Percentiles rank a stretch among this genome's conserved stretches.
Evolutionary conservation across 2,888 invertebrate species (phyloP).

Genomic region (Deilephila porcellus): DNA sequence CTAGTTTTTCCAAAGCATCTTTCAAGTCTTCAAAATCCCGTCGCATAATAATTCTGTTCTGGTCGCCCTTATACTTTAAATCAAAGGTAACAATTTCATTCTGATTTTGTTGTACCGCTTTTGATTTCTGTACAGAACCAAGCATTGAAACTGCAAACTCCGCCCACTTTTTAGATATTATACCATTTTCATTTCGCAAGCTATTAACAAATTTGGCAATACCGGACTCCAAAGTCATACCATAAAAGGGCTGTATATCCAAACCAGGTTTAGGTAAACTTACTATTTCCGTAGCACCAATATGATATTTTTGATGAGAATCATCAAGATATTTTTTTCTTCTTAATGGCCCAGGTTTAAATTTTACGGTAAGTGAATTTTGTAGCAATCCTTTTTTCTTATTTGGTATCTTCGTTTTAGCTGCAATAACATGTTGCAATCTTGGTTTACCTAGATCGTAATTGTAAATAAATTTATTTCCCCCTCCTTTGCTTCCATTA

Average conservation of each 20-base stretch:
- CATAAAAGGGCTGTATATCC: constrained; percentile 76
- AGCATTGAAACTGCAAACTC: constrained; percentile 84
- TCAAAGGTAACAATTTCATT: constrained; percentile 79
- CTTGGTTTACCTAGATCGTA: constrained; percentile 56
- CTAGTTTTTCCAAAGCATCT: neutral
- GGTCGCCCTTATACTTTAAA: constrained; percentile 84
- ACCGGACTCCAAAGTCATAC: constrained; percentile 72
- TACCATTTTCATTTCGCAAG: constrained; percentile 64
- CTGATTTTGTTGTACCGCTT: constrained; percentile 49
- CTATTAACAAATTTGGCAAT: constrained; percentile 72
- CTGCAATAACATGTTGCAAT: constrained; percentile 41
- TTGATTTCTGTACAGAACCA: constrained; percentile 55
- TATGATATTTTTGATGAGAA: constrained; percentile 70
- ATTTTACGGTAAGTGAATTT: constrained; percentile 69
- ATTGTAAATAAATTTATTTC: constrained; percentile 62
- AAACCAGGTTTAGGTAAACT: constrained; percentile 80
- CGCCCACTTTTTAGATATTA: constrained; percentile 78
- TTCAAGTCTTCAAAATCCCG: constrained; percentile 46
- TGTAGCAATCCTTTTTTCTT: constrained; percentile 60
- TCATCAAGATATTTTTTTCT: constrained; percentile 76
- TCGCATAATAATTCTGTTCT: constrained; percentile 83
- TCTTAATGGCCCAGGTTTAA: constrained; percentile 84
- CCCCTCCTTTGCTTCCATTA: constrained; percentile 73
- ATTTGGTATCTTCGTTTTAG: constrained; percentile 40
- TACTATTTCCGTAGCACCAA: constrained; percentile 75